Conservation (phyloP, 2,888 invertebrate genomes). For the Anaspis maculata region DNA sequence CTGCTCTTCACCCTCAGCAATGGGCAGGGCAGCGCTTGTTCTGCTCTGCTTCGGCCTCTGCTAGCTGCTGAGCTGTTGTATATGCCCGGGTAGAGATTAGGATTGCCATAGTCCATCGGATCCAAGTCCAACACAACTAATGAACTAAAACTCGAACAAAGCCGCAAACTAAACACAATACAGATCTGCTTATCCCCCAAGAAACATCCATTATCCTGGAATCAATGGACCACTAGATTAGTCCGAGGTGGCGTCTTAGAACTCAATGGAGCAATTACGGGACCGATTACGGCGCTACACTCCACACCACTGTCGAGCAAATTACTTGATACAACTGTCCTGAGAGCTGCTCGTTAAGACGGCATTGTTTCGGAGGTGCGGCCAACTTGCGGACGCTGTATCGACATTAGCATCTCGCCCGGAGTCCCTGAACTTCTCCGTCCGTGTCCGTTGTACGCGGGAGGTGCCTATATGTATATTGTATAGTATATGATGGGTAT, state of each 20-base stretch:
- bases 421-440: too few relatives aligned
- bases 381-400: constrained; percentile 22
- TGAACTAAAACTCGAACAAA: constrained; percentile 37
- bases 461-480: too few relatives aligned
- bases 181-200: constrained; percentile 39
- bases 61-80: too few relatives aligned
- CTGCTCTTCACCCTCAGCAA: too few relatives aligned
- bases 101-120: constrained; percentile 16
- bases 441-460: too few relatives aligned
- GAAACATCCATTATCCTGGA: constrained; percentile 40
- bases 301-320: constrained; percentile 28
- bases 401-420: constrained; percentile 29
- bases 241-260: constrained; percentile 37
- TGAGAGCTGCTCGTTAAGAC: constrained; percentile 36
- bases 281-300: constrained; percentile 31
- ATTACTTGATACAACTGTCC: constrained; percentile 38
- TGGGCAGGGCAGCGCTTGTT: too few relatives aligned
- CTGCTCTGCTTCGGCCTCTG: too few relatives aligned
- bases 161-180: constrained; percentile 40
- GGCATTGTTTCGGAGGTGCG: constrained; percentile 29
- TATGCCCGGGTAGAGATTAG: too few relatives aligned
- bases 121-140: constrained; percentile 30
- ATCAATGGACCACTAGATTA: constrained; percentile 41
- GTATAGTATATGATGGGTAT: too few relatives aligned
- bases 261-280: constrained; percentile 40